A percentile compares a stretch with the other conserved stretches of the same genome.
Conservation (phyloP, 2,888 invertebrate genomes). For the Deilephila porcellus region DNA sequence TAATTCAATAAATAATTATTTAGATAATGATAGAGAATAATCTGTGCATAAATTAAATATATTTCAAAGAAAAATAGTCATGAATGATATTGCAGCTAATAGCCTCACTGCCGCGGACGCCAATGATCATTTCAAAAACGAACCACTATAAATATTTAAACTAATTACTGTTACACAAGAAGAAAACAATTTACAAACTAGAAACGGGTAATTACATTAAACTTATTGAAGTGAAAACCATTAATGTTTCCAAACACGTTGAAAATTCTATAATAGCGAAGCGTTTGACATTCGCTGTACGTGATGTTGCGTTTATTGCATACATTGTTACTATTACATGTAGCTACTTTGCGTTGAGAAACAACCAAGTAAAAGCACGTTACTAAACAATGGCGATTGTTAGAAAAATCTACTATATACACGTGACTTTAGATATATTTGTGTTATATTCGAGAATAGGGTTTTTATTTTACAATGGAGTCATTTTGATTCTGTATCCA, state of each 20-base stretch:
- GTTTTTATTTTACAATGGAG: background rate
- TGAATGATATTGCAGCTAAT: too few relatives aligned
- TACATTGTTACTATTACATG: constrained; percentile 26
- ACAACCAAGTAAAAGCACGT: constrained; percentile 45
- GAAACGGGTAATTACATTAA: background rate
- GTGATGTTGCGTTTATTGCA: constrained; percentile 26
- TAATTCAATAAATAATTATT: background rate
- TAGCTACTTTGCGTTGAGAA: constrained; percentile 43
- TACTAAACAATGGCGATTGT: constrained; percentile 58
- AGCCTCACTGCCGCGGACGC: too few relatives aligned
- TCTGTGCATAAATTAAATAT: too few relatives aligned
- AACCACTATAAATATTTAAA: background rate
- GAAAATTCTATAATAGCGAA: constrained; percentile 2
- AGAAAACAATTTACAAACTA: constrained; percentile 4
- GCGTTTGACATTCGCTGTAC: constrained; percentile 12
- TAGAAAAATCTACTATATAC: constrained; percentile 41
- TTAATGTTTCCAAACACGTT: background rate
- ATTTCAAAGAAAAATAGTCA: too few relatives aligned
- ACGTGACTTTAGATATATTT: constrained; percentile 26
- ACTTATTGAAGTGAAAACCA: background rate
- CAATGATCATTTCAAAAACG: background rate
- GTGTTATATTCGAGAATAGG: background rate
- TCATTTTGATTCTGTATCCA: background rate
- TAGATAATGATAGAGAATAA: background rate
- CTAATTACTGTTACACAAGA: background rate